Evolutionary conservation across 1,140 invertebrate species (phyloP), one percentile per base, ranked within the genome.

Genomic region (Theocolax elegans): DNA sequence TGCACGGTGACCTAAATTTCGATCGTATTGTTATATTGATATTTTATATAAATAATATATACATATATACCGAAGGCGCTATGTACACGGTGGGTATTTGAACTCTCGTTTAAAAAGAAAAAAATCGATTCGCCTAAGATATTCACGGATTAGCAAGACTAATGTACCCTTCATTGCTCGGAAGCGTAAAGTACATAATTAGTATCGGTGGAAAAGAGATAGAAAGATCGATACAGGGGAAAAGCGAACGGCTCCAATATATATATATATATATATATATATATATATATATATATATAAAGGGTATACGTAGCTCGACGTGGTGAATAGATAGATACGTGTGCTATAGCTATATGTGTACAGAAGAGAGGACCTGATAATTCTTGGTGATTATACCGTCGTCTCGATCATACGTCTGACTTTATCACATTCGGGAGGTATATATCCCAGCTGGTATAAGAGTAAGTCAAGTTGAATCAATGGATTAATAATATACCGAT

Each of bases 51-150:
- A n/a, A n/a, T n/a, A n/a, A n/a, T n/a, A n/a, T n/a, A 46, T 17
- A 21, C 35, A 40, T 15, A 23, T 23, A 49, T 46, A 46, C 35
- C 42, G 42, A 10, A 9, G n/a, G n/a, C n/a, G n/a, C n/a, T n/a
- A n/a, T n/a, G n/a, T n/a, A n/a, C n/a, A 21, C 48, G 2, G 10
- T 42, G 35, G 56, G 56, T 59, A 21, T 59, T 59, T 59, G 56
- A 59, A 59, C 56, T 59, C 56, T n/a, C n/a, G n/a, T n/a, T n/a
- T n/a, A n/a, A n/a, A n/a, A n/a, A n/a, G n/a, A 21, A 1, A 0
- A 23, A 40, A 42, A 59, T 59, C 56, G 35, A 59, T 59, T 25
- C 35, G 53, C 38, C 42, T 42, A 59, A 59, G 42, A 59, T 42
- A 59, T 59, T 59, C 21, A 59, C 56, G 38, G n/a, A n/a, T 19